These are phyloP conservation scores for Lagothrix lagotricha DNA, from an alignment of 2,797 vertebrate species.

Conservation along the genomic window DNA sequence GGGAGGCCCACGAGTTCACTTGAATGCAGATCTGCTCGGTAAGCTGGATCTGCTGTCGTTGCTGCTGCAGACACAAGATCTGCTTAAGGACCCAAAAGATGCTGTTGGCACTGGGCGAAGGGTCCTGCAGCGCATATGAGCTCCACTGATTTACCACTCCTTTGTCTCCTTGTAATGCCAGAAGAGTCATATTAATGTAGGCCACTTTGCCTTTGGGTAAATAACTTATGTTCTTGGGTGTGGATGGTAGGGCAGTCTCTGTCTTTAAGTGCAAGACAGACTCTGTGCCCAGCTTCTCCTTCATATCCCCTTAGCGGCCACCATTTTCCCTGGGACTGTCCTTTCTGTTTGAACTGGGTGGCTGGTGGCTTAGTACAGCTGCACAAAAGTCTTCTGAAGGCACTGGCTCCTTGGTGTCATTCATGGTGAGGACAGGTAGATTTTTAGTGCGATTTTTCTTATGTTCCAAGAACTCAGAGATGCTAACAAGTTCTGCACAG, in stretches of 20 bases:
- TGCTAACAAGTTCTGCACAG: not conserved
- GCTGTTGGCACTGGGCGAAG: slow-evolving; percentile 86
- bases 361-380: slow-evolving; percentile 81
- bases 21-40: slow-evolving; percentile 97
- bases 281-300: slow-evolving; percentile 82
- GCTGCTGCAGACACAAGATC: slow-evolving; percentile 94
- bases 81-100: slow-evolving; percentile 96
- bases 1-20: slow-evolving; percentile 95
- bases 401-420: slow-evolving; percentile 86
- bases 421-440: slow-evolving; percentile 94
- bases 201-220: not conserved
- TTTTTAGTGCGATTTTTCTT: slow-evolving; percentile 87
- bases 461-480: not conserved
- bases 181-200: slow-evolving; percentile 89
- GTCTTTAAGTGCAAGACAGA: slow-evolving; percentile 85
- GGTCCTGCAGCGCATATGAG: slow-evolving; percentile 82
- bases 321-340: slow-evolving; percentile 81
- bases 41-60: slow-evolving; percentile 96
- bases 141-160: slow-evolving; percentile 93
- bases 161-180: slow-evolving; percentile 92
- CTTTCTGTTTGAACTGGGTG: not conserved
- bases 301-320: slow-evolving; percentile 81
- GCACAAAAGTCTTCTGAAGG: slow-evolving; percentile 83
- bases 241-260: slow-evolving; percentile 80
- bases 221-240: slow-evolving; percentile 81